These are phyloP conservation scores for Brachyopa scutellaris DNA, from an alignment of 2,888 invertebrate genomes.

Conservation along the genomic window DNA sequence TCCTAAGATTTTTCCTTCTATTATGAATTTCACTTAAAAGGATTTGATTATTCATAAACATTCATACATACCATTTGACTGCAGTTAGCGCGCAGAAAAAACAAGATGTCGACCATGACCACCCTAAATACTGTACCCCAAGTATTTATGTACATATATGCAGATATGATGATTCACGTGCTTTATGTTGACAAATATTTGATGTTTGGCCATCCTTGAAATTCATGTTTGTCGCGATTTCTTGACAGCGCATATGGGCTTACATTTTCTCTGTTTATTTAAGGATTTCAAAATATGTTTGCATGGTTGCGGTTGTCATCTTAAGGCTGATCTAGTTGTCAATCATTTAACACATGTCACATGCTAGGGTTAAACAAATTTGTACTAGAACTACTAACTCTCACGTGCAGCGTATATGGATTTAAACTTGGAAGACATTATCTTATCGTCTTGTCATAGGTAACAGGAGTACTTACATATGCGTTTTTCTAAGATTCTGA, in stretches of 20 bases:
- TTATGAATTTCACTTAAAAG: constrained; percentile 11
- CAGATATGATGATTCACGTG: background rate
- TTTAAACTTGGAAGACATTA: no score
- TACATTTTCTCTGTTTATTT: constrained; percentile 11
- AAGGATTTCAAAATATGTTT: constrained; percentile 13
- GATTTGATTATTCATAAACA: background rate
- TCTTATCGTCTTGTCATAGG: no score
- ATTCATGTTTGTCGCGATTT: constrained; percentile 33
- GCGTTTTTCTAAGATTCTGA: no score
- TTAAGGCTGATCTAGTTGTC: constrained; percentile 12
- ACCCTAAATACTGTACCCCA: background rate
- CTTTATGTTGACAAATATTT: constrained; percentile 12
- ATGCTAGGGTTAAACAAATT: background rate
- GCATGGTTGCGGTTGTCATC: constrained; percentile 12
- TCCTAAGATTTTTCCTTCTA: constrained; percentile 23
- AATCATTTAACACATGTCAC: background rate
- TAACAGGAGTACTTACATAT: no score
- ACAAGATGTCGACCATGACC: background rate
- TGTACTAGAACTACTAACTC: background rate
- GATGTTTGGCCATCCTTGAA: constrained; percentile 44
- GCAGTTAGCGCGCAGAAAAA: background rate
- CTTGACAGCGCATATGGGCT: constrained; percentile 16
- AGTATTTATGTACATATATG: background rate
- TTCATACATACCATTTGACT: background rate
- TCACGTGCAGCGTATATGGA: no score